phyloP scores from a whole-genome alignment of 2,888 invertebrate species.

The Prosopocoilus inquinatus region DNA sequence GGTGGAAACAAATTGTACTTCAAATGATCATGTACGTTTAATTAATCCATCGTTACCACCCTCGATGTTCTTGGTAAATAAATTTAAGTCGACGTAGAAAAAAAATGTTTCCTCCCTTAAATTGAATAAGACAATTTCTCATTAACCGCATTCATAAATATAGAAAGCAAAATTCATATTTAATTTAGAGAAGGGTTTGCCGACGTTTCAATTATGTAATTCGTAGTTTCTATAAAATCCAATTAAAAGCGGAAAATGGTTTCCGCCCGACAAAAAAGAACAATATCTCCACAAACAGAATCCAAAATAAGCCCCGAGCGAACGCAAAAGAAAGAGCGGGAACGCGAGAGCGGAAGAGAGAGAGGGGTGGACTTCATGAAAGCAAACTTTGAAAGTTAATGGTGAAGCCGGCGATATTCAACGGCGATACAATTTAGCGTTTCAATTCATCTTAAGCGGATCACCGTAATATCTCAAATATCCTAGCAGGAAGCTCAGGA shows the following conservation, averaged over 20 bases:
- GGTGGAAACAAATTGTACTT: no score
- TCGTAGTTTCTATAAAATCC: constrained; percentile 4
- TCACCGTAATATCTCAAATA: constrained; percentile 33
- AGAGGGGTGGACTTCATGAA: constrained; percentile 26
- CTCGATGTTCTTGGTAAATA: no score
- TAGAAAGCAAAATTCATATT: no score
- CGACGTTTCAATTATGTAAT: not conserved
- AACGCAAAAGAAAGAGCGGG: not conserved
- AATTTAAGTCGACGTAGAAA: no score
- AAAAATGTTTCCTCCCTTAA: no score
- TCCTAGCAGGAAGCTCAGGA: constrained; percentile 12
- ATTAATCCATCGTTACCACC: no score
- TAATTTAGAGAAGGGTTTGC: no score
- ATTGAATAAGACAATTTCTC: no score
- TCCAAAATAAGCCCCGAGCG: not conserved
- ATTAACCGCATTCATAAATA: no score
- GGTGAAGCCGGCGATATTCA: constrained; percentile 27
- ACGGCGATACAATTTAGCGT: constrained; percentile 28
- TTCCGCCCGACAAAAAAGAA: not conserved
- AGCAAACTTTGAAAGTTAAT: constrained; percentile 31
- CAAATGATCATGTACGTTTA: no score
- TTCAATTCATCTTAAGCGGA: constrained; percentile 34
- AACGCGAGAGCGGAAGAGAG: not conserved
- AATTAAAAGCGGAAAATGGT: not conserved
- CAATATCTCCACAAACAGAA: not conserved